phyloP scores from a whole-genome alignment of 1,140 invertebrate genomes.

The Drosophila orosa region DNA sequence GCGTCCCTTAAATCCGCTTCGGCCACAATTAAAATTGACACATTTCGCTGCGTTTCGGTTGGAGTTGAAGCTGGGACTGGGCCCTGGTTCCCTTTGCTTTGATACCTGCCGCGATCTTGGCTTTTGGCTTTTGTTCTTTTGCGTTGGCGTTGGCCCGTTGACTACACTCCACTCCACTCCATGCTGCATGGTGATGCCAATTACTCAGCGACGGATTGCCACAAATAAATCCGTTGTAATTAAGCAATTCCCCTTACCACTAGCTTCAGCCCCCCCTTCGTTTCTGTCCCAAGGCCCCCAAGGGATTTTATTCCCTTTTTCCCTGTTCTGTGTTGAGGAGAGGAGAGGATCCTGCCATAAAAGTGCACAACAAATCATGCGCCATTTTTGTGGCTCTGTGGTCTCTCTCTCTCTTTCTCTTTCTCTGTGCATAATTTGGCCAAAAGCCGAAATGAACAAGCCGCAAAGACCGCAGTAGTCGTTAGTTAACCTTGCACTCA shows the following conservation, averaged over 20 bases:
- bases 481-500: constrained; percentile 28
- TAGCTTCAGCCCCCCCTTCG: neutral
- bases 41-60: constrained; percentile 77
- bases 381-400: constrained; percentile 67
- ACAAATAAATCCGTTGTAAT: constrained; percentile 59
- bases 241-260: constrained; percentile 42
- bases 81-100: constrained; percentile 45
- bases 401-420: neutral
- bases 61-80: constrained; percentile 13
- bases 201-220: constrained; percentile 49
- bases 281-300: constrained; percentile 1
- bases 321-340: neutral
- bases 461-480: constrained; percentile 41
- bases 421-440: constrained; percentile 70
- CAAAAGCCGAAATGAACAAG: constrained; percentile 33
- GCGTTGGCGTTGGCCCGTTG: constrained; percentile 50
- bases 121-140: constrained; percentile 55
- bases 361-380: constrained; percentile 77
- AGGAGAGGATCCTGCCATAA: constrained; percentile 54
- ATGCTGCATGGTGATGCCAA: constrained; percentile 39
- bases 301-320: constrained; percentile 12
- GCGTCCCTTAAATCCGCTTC: constrained; percentile 72
- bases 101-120: constrained; percentile 56
- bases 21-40: constrained; percentile 83
- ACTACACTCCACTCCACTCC: constrained; percentile 1